These are phyloP conservation scores for Brachyalestes nurse DNA, from an alignment of 2,797 vertebrate genomes.

Conservation along the genomic window DNA sequence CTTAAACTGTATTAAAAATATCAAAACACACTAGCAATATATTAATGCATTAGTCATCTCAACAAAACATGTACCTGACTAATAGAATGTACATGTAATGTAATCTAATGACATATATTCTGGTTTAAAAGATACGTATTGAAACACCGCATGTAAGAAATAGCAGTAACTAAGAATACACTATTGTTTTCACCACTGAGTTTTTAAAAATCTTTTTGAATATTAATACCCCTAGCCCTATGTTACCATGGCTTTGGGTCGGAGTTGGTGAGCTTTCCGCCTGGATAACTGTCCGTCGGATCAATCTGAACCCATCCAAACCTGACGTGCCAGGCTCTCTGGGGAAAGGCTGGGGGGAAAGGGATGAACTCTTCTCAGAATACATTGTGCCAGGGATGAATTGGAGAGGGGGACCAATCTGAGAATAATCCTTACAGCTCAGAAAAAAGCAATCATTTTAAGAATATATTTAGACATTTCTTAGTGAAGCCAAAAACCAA, in stretches of 20 bases:
- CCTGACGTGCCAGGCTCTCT: slow-evolving; percentile 61
- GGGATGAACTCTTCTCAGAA: slow-evolving; percentile 38
- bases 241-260: slow-evolving; percentile 49
- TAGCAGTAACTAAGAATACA: slow-evolving; percentile 27
- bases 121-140: too few relatives aligned
- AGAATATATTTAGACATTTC: too few relatives aligned
- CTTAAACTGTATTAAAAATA: too few relatives aligned
- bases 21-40: too few relatives aligned
- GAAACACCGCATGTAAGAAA: slow-evolving; percentile 8
- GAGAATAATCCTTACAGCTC: neutral
- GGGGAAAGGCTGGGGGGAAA: slow-evolving; percentile 32
- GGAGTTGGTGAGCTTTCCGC: slow-evolving; percentile 58
- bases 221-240: slow-evolving; percentile 51
- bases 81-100: too few relatives aligned
- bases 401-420: neutral
- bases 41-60: too few relatives aligned
- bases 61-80: too few relatives aligned
- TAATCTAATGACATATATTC: too few relatives aligned
- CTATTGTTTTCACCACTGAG: slow-evolving; percentile 22
- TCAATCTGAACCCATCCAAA: slow-evolving; percentile 61
- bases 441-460: too few relatives aligned
- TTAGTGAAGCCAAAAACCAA: too few relatives aligned
- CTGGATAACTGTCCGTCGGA: slow-evolving; percentile 62
- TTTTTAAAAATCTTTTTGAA: slow-evolving; percentile 25
- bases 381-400: neutral